These are phyloP conservation scores for Myotis planiceps DNA, from an alignment of 2,797 vertebrate genomes.

Conservation along the genomic window DNA sequence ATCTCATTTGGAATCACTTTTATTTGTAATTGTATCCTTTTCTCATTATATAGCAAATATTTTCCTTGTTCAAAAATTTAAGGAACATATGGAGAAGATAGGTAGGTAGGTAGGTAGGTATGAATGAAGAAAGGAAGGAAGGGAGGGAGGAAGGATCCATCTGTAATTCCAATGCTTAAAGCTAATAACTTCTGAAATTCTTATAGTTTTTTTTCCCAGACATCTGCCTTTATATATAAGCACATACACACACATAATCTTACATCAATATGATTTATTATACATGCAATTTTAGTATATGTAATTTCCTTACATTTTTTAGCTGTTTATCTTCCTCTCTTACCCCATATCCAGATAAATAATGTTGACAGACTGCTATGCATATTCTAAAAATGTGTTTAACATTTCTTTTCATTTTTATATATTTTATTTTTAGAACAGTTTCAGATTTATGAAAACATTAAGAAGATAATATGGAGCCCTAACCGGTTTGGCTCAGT, in stretches of 20 bases:
- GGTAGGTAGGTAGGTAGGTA: not conserved
- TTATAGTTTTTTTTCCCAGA: not conserved
- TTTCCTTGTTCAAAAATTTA: not conserved
- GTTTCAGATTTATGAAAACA: not conserved
- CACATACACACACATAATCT: not conserved
- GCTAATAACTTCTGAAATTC: not conserved
- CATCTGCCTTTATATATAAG: not conserved
- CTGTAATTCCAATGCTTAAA: not conserved
- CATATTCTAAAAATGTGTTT: not conserved
- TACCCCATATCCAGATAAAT: not conserved
- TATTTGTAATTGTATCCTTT: not conserved
- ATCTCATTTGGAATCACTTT: not conserved
- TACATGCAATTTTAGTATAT: not conserved
- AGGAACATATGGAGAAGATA: not conserved
- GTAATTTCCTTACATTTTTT: not conserved
- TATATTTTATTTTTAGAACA: not conserved
- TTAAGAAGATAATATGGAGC: not conserved
- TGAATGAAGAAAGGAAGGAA: not conserved
- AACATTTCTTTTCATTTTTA: not conserved
- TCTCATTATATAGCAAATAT: not conserved
- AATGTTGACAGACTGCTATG: not conserved
- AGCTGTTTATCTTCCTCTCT: not conserved
- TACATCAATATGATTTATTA: slow-evolving; percentile 2
- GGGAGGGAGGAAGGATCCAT: not conserved
- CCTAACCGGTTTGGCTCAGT: no score